Base-by-base conservation (phyloP, 1,140 invertebrate species). In the Drosophila repleta region DNA sequence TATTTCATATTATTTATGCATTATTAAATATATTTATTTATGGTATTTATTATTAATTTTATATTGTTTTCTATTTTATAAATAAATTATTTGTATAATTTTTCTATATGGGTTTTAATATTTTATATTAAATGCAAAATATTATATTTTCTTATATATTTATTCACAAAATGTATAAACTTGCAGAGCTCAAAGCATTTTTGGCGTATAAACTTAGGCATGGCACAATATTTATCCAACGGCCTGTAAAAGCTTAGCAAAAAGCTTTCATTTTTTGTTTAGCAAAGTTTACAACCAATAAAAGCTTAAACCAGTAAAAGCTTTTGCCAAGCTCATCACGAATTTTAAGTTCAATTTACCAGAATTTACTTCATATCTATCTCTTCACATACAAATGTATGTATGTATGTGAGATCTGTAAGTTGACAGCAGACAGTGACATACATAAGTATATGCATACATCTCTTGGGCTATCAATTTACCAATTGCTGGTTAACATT, bases 401-500 rank as follows among this genome's bases (percentile, higher is more conserved):
- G 6, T 29, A 29, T 7, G 10, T 35, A 35, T 17, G 18, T 43
- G 4, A 55, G 3, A n/a, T 37, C 0, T 17, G n/a, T 17, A 41
- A n/a, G 7, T 41, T 37, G 20, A 26, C 43, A 11, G 21, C 18
- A 4, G 11, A 37, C 10, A 32, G 32, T 46, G 15, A 26, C 24
- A 29, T n/a, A 46, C 17, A 32, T 20, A 55, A 55, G 32, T 55
- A 35, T n/a, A 15, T 43, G 10, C 2, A n/a, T n/a, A 43, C 37
- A 13, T 1, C 13, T 29, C 11, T 32, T n/a, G 17, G 11, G n/a
- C 37, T 55, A 69, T 63, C 41, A 69, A 55, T 63, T 39, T 48
- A 52, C 66, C 45, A 48, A 63, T 20, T 13, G 37, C 51, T 45
- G 43, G 21, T 63, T 29, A 69, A 55, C 17, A 18, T 46, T 57